A percentile compares a stretch with the other conserved stretches of the same genome.
These are phyloP conservation scores for Agonopterix heracliana DNA, from an alignment of 2,888 invertebrate species.

Conservation along the genomic window DNA sequence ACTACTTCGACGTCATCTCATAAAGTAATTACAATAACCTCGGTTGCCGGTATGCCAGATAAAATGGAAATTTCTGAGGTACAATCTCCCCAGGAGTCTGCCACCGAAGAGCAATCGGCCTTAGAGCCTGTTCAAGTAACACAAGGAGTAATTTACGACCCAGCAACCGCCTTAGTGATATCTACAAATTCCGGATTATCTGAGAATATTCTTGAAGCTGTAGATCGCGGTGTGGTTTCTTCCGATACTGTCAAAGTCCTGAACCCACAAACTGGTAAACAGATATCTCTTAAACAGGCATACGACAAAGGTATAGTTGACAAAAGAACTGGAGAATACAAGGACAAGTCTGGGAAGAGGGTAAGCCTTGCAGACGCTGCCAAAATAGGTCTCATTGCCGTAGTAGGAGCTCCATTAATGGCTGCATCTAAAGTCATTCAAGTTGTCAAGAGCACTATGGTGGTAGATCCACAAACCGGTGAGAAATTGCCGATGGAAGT, in stretches of 20 bases:
- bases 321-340: slow-evolving; percentile 81
- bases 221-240: slow-evolving; percentile 84
- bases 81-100: slow-evolving; percentile 22
- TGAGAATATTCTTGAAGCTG: slow-evolving; percentile 83
- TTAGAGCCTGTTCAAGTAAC: slow-evolving; percentile 84
- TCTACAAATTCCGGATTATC: slow-evolving; percentile 83
- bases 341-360: slow-evolving; percentile 79
- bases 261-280: slow-evolving; percentile 81
- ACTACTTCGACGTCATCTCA: slow-evolving; percentile 69
- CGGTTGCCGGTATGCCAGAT: slow-evolving; percentile 82
- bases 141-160: slow-evolving; percentile 86
- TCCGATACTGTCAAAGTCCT: slow-evolving; percentile 80
- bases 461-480: slow-evolving; percentile 87
- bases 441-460: slow-evolving; percentile 78
- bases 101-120: slow-evolving; percentile 51
- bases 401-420: slow-evolving; percentile 84
- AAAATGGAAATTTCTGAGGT: slow-evolving; percentile 81
- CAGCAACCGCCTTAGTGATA: slow-evolving; percentile 83
- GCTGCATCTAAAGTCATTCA: slow-evolving; percentile 82
- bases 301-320: slow-evolving; percentile 85
- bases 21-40: slow-evolving; percentile 83
- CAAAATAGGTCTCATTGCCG: slow-evolving; percentile 84
- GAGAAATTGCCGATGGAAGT: slow-evolving; percentile 87
- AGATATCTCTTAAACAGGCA: slow-evolving; percentile 84
- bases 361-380: slow-evolving; percentile 84